Base-by-base conservation (phyloP, 2,797 vertebrate species). In the Rhynchonycteris naso region DNA sequence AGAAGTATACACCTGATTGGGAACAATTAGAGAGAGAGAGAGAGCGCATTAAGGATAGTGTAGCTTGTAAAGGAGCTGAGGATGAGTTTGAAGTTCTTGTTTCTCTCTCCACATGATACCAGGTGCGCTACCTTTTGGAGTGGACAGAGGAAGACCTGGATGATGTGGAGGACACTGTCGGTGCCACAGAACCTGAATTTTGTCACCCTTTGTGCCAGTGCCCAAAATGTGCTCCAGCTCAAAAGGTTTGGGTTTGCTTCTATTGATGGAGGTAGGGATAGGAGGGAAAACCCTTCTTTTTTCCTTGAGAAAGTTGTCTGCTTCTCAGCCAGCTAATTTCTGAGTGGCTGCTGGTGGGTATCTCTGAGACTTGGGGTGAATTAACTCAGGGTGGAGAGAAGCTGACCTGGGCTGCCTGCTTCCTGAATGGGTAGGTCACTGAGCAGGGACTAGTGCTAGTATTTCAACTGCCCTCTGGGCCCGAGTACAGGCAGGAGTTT, bases 181-280 rank as follows among this genome's bases (percentile, higher is more conserved):
- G 93, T 5, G 75, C 85, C 12, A 76, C 95, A 0, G 98, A 98
- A 71, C 91, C 95, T 1, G 98, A 98, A 35, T 98, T 99, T 79
- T 99, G 99, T 94, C 99, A 99, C 93, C 99, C 99, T 0, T 98
- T 99, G 97, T 99, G 99, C 97, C 99, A 99, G 97, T 99, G 99
- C 97, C 96, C 98, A 2, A 98, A 96, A 91, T 99, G 99, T 75
- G 99, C 98, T 30, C 99, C 99, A 24, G 97, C 97, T 69, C 99
- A 99, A 96, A 99, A 99, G 99, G 99, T 99, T 85, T 38, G 97
- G 88, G 28, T 58, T 26, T 56, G 71, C 94, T 16, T 13, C n/a
- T 47, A 0, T 65, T 54, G 28, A 30, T 3, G 16, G 33, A 10
- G 11, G 1, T 18, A 54, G 5, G 28, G 13, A 4, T 0, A 2